phyloP scores from a whole-genome alignment of 2,888 invertebrate species.

The Byasa hedistus region DNA sequence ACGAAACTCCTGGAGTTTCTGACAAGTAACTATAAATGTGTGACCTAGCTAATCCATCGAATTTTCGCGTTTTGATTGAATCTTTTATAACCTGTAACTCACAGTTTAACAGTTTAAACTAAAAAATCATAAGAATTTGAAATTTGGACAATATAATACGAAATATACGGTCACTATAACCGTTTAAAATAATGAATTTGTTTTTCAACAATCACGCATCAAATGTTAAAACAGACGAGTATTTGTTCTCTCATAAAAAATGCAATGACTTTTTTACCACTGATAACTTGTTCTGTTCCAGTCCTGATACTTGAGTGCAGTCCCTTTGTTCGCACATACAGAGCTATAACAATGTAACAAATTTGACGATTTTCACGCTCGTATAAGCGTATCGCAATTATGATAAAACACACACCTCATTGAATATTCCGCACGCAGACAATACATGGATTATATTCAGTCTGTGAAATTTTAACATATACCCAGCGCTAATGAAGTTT shows the following conservation, averaged over 20 bases:
- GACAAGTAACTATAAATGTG: too few relatives aligned
- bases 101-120: too few relatives aligned
- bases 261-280: not conserved
- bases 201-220: too few relatives aligned
- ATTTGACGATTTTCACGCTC: not conserved
- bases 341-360: not conserved
- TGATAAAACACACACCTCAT: constrained; percentile 8
- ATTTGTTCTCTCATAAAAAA: not conserved
- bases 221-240: too few relatives aligned
- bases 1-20: too few relatives aligned
- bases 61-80: too few relatives aligned
- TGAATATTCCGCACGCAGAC: constrained; percentile 1
- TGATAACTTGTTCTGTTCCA: not conserved
- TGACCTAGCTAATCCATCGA: too few relatives aligned
- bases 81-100: too few relatives aligned
- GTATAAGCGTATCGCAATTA: not conserved
- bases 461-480: constrained; percentile 3
- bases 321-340: not conserved
- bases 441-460: constrained; percentile 6
- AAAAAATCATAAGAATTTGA: too few relatives aligned
- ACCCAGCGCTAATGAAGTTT: not conserved
- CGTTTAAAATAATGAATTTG: too few relatives aligned
- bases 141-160: too few relatives aligned
- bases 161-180: too few relatives aligned
- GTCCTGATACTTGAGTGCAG: not conserved